phyloP scores from a whole-genome alignment of 64 coral and sea anemone genomes.

The Hydrozoanthus tunicans region DNA sequence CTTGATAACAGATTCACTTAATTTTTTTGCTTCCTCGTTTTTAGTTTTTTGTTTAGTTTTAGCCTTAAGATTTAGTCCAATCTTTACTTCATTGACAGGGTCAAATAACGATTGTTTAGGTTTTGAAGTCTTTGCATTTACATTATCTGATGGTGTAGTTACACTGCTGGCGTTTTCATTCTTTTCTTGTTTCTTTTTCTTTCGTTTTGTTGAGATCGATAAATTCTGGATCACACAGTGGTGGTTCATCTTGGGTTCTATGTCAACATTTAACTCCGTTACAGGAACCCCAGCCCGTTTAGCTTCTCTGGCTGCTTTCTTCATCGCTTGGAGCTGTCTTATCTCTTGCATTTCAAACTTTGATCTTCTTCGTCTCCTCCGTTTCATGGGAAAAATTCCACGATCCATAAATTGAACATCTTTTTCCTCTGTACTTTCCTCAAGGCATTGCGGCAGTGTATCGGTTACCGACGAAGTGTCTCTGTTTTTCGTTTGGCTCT shows the following conservation, averaged over 20 bases:
- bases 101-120: not conserved
- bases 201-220: conserved; percentile 1
- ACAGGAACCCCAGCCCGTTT: not conserved
- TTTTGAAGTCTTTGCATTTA: not conserved
- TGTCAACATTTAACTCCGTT: conserved; percentile 8
- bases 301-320: conserved; percentile 11
- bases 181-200: conserved; percentile 20
- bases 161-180: not conserved
- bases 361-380: conserved; percentile 45
- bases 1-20: not conserved
- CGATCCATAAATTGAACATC: conserved; percentile 21
- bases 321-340: conserved; percentile 1
- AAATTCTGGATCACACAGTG: not conserved
- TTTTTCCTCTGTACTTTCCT: conserved; percentile 9
- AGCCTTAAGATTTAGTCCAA: not conserved
- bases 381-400: conserved; percentile 56
- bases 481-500: not conserved
- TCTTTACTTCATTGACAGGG: conserved; percentile 1
- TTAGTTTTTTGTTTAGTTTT: not conserved
- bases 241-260: conserved; percentile 20
- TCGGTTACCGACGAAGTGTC: not conserved
- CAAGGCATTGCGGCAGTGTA: not conserved
- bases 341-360: conserved; percentile 51
- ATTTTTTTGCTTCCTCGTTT: not conserved
- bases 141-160: not conserved